These are phyloP conservation scores for Oncorhynchus masou DNA, from an alignment of 2,113 vertebrate genomes.

Conservation along the genomic window DNA sequence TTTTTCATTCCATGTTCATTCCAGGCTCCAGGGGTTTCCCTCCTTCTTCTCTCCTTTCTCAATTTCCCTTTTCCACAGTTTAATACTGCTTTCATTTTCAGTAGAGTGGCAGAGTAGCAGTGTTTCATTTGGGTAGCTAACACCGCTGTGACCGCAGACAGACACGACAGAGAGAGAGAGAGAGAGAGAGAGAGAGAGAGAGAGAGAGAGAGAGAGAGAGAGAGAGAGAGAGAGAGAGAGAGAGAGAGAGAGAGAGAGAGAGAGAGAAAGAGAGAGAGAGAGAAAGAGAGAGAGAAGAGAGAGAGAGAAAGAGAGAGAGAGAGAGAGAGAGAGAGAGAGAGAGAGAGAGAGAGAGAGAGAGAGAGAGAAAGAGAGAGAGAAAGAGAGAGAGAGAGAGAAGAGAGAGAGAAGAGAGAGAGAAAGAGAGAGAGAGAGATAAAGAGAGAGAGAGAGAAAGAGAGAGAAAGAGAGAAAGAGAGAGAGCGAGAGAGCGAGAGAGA, in stretches of 20 bases:
- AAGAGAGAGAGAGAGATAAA: not conserved
- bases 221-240: not conserved
- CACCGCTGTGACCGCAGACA: slow-evolving; percentile 5
- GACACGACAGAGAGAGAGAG: slow-evolving; percentile 27
- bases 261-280: no score
- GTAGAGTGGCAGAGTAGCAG: slow-evolving; percentile 11
- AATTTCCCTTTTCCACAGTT: slow-evolving; percentile 66
- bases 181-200: no score
- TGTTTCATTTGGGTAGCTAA: slow-evolving; percentile 57
- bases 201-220: not conserved
- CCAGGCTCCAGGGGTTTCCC: slow-evolving; percentile 12
- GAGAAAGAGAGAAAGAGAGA: no score
- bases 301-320: not conserved
- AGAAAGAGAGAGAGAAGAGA: not conserved
- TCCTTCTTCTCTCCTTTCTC: slow-evolving; percentile 23
- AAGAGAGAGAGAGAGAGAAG: not conserved
- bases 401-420: no score
- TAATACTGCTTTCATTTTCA: slow-evolving; percentile 55
- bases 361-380: not conserved
- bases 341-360: no score
- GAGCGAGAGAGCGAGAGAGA: not conserved
- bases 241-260: not conserved
- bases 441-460: not conserved
- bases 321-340: not conserved
- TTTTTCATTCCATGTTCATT: slow-evolving; percentile 33